A percentile compares a stretch with the other conserved stretches of the same genome.
phyloP scores from a whole-genome alignment of 2,113 vertebrate genomes.

The Pelodiscus sinensis region DNA sequence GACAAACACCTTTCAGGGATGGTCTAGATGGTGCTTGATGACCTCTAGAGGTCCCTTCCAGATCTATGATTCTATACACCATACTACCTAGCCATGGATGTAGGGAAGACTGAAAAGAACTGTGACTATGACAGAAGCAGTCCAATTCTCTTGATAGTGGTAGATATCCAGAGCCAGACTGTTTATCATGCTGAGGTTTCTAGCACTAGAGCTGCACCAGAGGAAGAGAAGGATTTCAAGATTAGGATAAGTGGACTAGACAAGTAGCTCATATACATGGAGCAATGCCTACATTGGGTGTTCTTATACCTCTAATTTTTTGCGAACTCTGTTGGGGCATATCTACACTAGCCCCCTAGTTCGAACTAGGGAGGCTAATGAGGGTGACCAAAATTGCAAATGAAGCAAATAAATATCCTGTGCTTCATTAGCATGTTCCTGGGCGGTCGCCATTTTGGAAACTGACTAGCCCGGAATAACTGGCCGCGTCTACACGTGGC shows the following conservation, averaged over 20 bases:
- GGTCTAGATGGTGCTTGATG: no score
- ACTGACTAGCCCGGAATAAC: no score
- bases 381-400: no score
- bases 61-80: neutral
- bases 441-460: no score
- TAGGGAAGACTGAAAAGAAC: neutral
- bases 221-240: neutral
- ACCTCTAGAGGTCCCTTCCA: no score
- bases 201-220: neutral
- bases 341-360: no score
- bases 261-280: neutral
- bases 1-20: no score
- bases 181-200: neutral
- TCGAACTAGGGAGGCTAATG: no score
- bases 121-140: neutral
- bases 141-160: neutral
- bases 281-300: neutral
- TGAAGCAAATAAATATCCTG: no score
- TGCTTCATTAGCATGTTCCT: no score
- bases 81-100: neutral
- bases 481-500: no score
- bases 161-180: neutral
- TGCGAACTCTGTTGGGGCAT: no score
- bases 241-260: neutral
- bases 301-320: neutral